Evolutionary conservation across 2,797 vertebrate genomes (phyloP), one percentile per base, ranked within the genome.

Genomic region (Brotula barbata): DNA sequence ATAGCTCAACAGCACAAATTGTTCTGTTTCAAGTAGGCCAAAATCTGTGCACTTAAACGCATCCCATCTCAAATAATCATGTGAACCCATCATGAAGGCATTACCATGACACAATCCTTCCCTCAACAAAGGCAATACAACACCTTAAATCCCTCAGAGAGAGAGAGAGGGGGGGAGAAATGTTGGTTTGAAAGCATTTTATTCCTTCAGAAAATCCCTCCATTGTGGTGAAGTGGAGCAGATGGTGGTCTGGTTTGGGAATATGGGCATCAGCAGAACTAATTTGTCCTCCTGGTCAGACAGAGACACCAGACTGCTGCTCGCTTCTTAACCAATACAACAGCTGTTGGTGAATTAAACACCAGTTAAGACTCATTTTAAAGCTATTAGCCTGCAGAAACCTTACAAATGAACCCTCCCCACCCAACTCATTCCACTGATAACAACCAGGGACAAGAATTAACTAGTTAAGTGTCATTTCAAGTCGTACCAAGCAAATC

Each of bases 141-240:
- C 25, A 28, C 56, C 48, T 33, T 33, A 5, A 33, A 33, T 33
- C 42, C 44, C 58, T 65, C 41, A 71, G 43, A 44, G 36, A 91
- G 90, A 89, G 82, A 83, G 84, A 40, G 87, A 74, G 64, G 87
- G 86, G 89, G 80, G 82, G 82, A 85, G 87, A 58, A 36, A 88
- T 91, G 90, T 91, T 82, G 77, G 85, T 84, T 90, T 90, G 86
- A 89, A 90, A 90, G 92, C 89, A 90, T 90, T 87, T 88, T 89
- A 87, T 83, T 86, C 82, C 69, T 84, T 83, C 82, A 85, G 92
- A 93, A 97, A 97, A 98, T 97, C 96, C 95, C 91, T 93, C 94
- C 92, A 91, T 97, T 98, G 95, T 97, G 92, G 85, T 73, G 77
- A 92, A 95, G 95, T 94, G 92, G 93, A 94, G 95, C 96, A 97